Evolutionary conservation across 2,113 vertebrate species (phyloP).

Genomic region (Clupea harengus): DNA sequence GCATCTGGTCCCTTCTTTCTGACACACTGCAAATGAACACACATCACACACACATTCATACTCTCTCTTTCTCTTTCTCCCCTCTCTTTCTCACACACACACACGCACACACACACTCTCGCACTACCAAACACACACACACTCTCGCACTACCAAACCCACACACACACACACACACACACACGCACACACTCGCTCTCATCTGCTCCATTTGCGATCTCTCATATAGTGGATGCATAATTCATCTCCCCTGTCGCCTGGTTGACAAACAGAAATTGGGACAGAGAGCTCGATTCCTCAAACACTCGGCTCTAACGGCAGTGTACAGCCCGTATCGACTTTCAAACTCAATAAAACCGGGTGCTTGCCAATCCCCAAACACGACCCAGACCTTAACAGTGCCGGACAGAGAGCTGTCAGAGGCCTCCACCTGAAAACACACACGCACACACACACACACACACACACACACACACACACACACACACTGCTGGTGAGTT

Average conservation of each 20-base stretch:
- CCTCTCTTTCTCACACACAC: not conserved
- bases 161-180: not conserved
- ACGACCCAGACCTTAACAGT: not conserved
- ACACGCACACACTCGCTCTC: not conserved
- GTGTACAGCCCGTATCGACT: not conserved
- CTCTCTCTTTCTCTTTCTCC: not conserved
- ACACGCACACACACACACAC: constrained; percentile 6
- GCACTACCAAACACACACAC: not conserved
- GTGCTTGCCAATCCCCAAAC: not conserved
- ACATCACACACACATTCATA: not conserved
- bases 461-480: constrained; percentile 3
- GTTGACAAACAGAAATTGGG: constrained; percentile 37
- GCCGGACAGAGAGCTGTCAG: too few species aligned
- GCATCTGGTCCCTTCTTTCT: not conserved
- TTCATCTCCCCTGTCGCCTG: constrained; percentile 41
- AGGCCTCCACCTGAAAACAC: not conserved
- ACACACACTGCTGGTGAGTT: not conserved
- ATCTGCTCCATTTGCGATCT: constrained; percentile 30
- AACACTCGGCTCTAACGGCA: constrained; percentile 18
- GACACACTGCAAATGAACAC: not conserved
- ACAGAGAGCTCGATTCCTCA: constrained; percentile 35
- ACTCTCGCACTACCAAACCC: not conserved
- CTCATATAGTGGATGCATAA: constrained; percentile 37
- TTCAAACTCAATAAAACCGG: not conserved
- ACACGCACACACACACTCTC: not conserved